phyloP scores from a whole-genome alignment of 2,797 vertebrate genomes.

The Poeciliopsis presidionis region DNA sequence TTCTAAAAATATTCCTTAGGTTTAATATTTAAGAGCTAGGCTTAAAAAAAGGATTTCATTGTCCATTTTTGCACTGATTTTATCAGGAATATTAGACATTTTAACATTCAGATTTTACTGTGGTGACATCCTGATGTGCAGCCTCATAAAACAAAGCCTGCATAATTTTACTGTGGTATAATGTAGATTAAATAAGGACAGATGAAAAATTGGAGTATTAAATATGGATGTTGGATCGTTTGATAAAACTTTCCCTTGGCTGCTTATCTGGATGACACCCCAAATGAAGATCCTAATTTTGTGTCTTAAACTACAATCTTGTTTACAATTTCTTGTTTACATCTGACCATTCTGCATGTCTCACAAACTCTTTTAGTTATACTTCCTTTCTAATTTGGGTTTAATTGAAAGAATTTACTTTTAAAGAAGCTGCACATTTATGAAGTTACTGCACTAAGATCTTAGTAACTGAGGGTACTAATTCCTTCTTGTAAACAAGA shows the following conservation, averaged over 20 bases:
- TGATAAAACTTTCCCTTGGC: constrained; percentile 9
- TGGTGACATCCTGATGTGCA: constrained; percentile 60
- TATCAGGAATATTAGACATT: background rate
- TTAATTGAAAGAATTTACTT: constrained; percentile 20
- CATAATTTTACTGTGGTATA: background rate
- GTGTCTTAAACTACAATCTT: constrained; percentile 4
- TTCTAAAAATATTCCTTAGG: background rate
- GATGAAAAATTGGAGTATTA: background rate
- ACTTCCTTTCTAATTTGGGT: constrained; percentile 36
- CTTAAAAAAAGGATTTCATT: constrained; percentile 23
- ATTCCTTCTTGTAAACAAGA: constrained; percentile 47
- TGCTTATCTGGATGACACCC: constrained; percentile 62
- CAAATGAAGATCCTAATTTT: constrained; percentile 30
- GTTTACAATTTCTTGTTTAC: constrained; percentile 14
- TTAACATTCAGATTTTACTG: constrained; percentile 22
- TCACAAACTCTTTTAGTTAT: constrained; percentile 41
- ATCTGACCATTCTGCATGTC: constrained; percentile 18
- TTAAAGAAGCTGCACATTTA: constrained; percentile 9
- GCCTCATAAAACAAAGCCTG: constrained; percentile 8
- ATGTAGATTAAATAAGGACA: background rate
- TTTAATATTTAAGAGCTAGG: background rate
- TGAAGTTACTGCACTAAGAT: constrained; percentile 10
- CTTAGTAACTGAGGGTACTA: constrained; percentile 1
- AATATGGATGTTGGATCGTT: background rate
- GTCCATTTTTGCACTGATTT: constrained; percentile 29